These are phyloP conservation scores for Poeciliopsis occidentalis DNA, from an alignment of 2,113 vertebrate species.

Conservation along the genomic window DNA sequence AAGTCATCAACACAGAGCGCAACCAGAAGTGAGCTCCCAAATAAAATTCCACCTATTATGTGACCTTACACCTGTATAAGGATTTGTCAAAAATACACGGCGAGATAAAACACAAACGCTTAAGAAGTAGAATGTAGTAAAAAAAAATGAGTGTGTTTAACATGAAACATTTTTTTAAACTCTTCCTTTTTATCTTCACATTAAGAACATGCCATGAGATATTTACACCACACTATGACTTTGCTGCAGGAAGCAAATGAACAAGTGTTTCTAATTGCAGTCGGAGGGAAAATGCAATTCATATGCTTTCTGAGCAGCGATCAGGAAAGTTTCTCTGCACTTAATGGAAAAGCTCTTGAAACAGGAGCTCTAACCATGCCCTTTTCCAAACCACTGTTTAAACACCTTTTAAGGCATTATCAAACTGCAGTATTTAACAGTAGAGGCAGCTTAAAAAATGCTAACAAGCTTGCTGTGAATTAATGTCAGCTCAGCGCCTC, in stretches of 20 bases:
- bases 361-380: too few relatives aligned
- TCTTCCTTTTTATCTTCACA: background rate
- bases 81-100: background rate
- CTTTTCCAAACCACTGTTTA: conserved; percentile 27
- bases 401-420: conserved; percentile 47
- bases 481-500: conserved; percentile 55
- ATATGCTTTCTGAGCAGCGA: background rate
- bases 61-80: background rate
- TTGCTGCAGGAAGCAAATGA: conserved; percentile 4
- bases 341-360: conserved; percentile 15
- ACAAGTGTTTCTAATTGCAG: background rate
- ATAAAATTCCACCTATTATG: background rate
- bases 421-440: conserved; percentile 50
- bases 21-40: too few relatives aligned
- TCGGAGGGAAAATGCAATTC: background rate
- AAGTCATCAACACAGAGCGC: background rate
- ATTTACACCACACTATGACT: background rate
- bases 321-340: background rate
- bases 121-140: background rate
- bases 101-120: background rate
- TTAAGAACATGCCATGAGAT: background rate
- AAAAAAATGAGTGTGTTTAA: background rate
- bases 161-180: background rate
- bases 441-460: conserved; percentile 49
- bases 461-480: conserved; percentile 60